Conservation (phyloP, 1,140 invertebrate species). For the Lucilia cuprina region DNA sequence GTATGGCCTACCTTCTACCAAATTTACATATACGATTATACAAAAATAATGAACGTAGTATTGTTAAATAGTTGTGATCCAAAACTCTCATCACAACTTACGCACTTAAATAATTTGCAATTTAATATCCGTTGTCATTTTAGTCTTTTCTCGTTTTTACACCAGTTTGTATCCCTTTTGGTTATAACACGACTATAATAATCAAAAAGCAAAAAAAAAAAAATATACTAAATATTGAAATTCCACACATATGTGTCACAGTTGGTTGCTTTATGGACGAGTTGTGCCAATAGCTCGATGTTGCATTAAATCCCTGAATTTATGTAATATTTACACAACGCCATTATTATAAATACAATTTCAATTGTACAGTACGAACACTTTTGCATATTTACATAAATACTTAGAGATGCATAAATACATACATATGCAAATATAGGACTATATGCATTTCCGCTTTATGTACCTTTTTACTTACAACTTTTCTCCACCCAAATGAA, state of each 20-base stretch:
- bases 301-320: background rate
- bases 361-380: background rate
- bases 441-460: background rate
- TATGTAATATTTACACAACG: background rate
- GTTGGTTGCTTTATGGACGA: background rate
- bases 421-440: background rate
- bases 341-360: background rate
- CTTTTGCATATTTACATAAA: background rate
- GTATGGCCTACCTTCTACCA: too few species aligned
- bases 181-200: background rate
- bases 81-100: too few species aligned
- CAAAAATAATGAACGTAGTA: too few species aligned
- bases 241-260: background rate
- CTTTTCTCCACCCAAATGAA: background rate
- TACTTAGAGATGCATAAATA: background rate
- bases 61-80: too few species aligned
- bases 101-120: background rate
- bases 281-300: background rate
- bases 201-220: background rate
- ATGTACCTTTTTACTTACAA: background rate
- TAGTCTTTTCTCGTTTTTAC: background rate
- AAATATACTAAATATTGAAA: too few species aligned
- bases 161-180: background rate
- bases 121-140: slow-evolving; percentile 11
- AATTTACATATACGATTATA: too few species aligned